Percentiles rank a stretch among this genome's conserved stretches.
Evolutionary conservation across 1,140 invertebrate species (phyloP).

Genomic region (Euschistus heros): DNA sequence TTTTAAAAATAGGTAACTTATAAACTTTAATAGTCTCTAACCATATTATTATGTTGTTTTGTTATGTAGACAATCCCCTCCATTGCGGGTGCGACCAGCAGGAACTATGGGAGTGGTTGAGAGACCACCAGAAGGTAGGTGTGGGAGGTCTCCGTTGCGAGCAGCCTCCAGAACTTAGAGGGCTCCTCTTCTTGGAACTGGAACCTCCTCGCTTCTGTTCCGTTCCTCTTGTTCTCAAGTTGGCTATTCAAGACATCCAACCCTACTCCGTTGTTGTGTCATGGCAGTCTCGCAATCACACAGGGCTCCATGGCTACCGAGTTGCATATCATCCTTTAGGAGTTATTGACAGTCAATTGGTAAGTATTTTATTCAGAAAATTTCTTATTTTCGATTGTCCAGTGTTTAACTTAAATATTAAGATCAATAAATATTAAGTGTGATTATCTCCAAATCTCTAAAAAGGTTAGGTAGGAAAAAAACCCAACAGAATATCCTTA

Average conservation of each 20-base stretch:
- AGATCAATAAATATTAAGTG: too few species aligned
- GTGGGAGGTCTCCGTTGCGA: conserved; percentile 55
- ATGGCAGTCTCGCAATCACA: conserved; percentile 81
- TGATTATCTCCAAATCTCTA: too few species aligned
- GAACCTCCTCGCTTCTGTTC: conserved; percentile 72
- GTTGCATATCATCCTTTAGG: conserved; percentile 72
- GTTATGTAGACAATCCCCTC: conserved; percentile 62
- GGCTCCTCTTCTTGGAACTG: conserved; percentile 60
- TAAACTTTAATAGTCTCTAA: too few species aligned
- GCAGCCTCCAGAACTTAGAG: conserved; percentile 62
- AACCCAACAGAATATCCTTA: too few species aligned
- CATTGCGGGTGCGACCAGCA: conserved; percentile 73
- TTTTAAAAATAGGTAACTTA: too few species aligned
- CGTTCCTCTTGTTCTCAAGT: conserved; percentile 61
- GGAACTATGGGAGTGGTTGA: conserved; percentile 78
- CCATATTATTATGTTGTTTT: too few species aligned
- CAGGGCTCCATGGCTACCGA: conserved; percentile 71
- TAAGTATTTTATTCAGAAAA: conserved; percentile 12
- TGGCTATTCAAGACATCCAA: conserved; percentile 78
- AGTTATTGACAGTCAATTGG: conserved; percentile 10
- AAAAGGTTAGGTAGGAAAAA: too few species aligned
- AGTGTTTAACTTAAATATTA: too few species aligned
- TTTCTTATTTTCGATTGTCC: too few species aligned
- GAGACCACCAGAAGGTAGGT: conserved; percentile 64
- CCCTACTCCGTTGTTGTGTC: conserved; percentile 76